A percentile compares a stretch with the other conserved stretches of the same genome.
Evolutionary conservation across 2,797 vertebrate genomes (phyloP).

Genomic region (Spinibarbus caldwelli): DNA sequence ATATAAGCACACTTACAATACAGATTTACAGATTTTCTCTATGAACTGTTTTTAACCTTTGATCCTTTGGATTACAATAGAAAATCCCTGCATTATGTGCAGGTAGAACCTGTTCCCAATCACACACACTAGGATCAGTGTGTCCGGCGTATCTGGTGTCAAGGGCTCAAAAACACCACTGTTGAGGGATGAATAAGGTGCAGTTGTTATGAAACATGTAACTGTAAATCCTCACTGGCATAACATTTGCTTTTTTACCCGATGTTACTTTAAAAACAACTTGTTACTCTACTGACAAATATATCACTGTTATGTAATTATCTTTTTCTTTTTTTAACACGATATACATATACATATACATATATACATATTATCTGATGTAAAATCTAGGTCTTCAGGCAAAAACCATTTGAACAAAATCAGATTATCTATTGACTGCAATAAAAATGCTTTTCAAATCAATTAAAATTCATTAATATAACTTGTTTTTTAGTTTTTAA

Average conservation of each 20-base stretch:
- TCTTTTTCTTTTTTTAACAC: background rate
- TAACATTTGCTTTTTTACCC: background rate
- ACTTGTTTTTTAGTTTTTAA: background rate
- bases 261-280: background rate
- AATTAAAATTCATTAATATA: background rate
- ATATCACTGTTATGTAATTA: background rate
- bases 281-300: background rate
- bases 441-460: background rate
- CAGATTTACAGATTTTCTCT: slow-evolving; percentile 54
- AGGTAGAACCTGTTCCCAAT: slow-evolving; percentile 14
- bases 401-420: too few species aligned
- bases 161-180: background rate
- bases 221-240: background rate
- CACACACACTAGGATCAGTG: background rate
- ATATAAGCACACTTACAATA: slow-evolving; percentile 18
- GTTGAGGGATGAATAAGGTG: background rate
- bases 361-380: too few species aligned
- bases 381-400: too few species aligned
- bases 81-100: background rate
- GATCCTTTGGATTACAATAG: slow-evolving; percentile 5
- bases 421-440: background rate
- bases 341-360: too few species aligned
- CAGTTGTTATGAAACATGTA: background rate
- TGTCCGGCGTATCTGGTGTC: background rate
- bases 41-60: slow-evolving; percentile 17